A percentile compares a stretch with the other conserved stretches of the same genome.
phyloP scores from a whole-genome alignment of 2,797 vertebrate genomes.

The Rhyacichthys aspro region DNA sequence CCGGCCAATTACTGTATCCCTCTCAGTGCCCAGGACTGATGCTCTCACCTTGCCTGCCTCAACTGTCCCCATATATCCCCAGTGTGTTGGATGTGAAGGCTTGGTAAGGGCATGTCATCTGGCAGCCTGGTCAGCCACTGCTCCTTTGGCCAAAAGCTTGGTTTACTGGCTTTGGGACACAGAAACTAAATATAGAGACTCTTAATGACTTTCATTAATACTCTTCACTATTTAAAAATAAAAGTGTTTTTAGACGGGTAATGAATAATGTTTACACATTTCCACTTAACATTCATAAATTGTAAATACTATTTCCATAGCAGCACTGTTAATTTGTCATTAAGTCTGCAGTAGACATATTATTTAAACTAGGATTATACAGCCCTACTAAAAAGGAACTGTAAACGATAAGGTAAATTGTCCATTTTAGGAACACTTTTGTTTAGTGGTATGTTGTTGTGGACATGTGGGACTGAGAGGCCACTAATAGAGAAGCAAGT shows the following conservation, averaged over 20 bases:
- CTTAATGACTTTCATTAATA: slow-evolving; percentile 44
- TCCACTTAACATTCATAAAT: too few relatives aligned
- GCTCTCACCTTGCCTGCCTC: slow-evolving; percentile 55
- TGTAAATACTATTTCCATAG: too few relatives aligned
- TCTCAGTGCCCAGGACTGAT: slow-evolving; percentile 35
- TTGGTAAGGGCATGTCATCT: slow-evolving; percentile 52
- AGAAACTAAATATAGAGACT: slow-evolving; percentile 31
- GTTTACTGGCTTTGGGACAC: slow-evolving; percentile 43
- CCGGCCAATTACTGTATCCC: slow-evolving; percentile 51
- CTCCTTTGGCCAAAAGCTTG: slow-evolving; percentile 29
- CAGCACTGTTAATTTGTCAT: too few relatives aligned
- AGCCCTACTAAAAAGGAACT: neutral
- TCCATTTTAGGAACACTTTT: neutral
- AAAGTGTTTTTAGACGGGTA: slow-evolving; percentile 21
- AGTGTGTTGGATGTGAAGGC: slow-evolving; percentile 46
- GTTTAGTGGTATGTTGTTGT: neutral
- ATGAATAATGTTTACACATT: slow-evolving; percentile 5
- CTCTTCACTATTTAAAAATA: slow-evolving; percentile 10
- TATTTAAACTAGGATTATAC: too few relatives aligned
- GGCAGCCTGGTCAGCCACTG: slow-evolving; percentile 37
- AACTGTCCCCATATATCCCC: slow-evolving; percentile 51
- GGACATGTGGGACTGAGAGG: slow-evolving; percentile 2
- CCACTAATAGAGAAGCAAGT: neutral
- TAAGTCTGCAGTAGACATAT: too few relatives aligned
- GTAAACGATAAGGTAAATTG: neutral